Base-by-base conservation (phyloP, 2,113 vertebrate genomes). In the Rhynchopsitta pachyrhyncha region DNA sequence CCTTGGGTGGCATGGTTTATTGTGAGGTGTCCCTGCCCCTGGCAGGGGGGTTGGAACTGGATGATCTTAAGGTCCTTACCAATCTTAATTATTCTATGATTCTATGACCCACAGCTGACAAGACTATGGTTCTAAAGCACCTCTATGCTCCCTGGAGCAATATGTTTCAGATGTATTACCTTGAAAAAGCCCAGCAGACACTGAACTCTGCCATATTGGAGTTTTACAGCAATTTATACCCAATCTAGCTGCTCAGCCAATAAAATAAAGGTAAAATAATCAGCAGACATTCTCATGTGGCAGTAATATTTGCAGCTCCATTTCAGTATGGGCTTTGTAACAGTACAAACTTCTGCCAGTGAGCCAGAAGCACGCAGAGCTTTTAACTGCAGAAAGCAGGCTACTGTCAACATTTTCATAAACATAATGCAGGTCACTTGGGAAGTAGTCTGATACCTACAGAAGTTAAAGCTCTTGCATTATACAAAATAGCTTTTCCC, bases 81-180 rank as follows among this genome's bases (percentile, higher is more conserved):
- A n/a, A 22, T 6, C 12, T 3, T 23, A n/a, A 57, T 8, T 57
- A 22, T 14, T 57, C 55, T 22, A 14, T 14, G 55, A 33, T 22
- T 57, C 31, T 57, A 13, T 33, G 28, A 70, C 42, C 2, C 53
- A 80, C 23, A 82, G 37, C 19, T 85, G 46, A 49, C 31, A 92
- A 85, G 27, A 84, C 2, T 4, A 28, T 4, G 7, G 47, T 20
- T 85, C 79, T 73, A 50, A 76, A 90, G 16, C 46, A 93, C 82
- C 4, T 1, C 0, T 6, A 60, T 50, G 31, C 33, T 89, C 79
- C 66, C 33, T 24, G 18, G 22, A 41, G 19, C 9, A 41, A 0
- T 55, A 86, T 29, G 52, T 82, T 81, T 77, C 10, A 3, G 20
- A 47, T 60, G 14, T 19, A 57, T 13, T 17, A 59, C 14, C 25